Conservation (phyloP, 2,113 vertebrate genomes). For the Chunga burmeisteri region DNA sequence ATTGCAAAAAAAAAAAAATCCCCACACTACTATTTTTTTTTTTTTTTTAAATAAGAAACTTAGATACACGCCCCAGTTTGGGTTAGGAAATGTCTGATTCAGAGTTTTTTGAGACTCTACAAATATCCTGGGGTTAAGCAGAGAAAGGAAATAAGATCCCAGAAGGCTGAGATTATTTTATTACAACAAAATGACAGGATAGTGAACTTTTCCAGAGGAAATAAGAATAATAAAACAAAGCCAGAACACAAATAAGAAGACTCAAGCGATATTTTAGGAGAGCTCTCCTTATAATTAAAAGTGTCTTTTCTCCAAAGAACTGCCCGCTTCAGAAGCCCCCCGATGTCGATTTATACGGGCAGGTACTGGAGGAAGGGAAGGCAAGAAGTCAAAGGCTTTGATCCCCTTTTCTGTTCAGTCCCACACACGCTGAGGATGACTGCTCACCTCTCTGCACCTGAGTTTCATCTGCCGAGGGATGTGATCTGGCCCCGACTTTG, state of each 20-base stretch:
- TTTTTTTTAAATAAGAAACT: not conserved
- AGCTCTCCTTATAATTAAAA: not conserved
- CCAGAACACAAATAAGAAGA: not conserved
- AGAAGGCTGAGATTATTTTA: conserved; percentile 36
- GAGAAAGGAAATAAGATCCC: conserved; percentile 26
- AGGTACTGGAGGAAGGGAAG: not conserved
- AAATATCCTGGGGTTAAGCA: conserved; percentile 10
- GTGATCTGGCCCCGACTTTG: not conserved
- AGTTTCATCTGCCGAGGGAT: not conserved
- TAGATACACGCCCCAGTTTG: not conserved
- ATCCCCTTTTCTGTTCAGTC: not conserved
- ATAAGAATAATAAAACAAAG: not conserved
- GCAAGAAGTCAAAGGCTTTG: not conserved
- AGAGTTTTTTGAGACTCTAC: conserved; percentile 17
- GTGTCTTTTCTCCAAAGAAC: not conserved
- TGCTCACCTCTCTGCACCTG: not conserved
- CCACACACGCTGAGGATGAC: not conserved
- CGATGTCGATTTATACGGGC: rapidly evolving
- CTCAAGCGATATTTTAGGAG: not conserved
- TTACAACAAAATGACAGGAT: conserved; percentile 30
- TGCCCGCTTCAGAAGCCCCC: not conserved
- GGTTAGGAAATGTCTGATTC: conserved; percentile 26
- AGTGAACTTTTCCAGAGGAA: conserved; percentile 39
- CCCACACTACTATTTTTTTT: not conserved
- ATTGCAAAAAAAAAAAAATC: not conserved